Evolutionary conservation across 1,140 invertebrate genomes (phyloP), one percentile per base, ranked within the genome.

Genomic region (Anthonomus grandis): DNA sequence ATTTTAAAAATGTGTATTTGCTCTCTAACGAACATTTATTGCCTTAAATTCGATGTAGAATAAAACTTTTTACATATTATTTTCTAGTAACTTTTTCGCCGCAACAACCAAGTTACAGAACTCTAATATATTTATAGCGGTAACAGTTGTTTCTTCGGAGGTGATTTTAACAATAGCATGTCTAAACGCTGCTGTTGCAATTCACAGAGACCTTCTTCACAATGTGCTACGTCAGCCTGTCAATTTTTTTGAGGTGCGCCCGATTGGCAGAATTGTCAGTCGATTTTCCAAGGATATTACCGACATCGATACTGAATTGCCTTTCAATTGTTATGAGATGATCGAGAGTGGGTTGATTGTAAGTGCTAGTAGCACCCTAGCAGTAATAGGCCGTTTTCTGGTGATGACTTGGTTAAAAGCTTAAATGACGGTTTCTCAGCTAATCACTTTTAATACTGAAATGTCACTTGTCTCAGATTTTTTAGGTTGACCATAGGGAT

Each of bases 171-270:
- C 80, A 67, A 70, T 81, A 64, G 84, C 84, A 66, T 77, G 81
- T 37, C 59, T 89, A 60, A 74, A 77, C 62, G 85, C 85, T 57
- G 81, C 83, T 52, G 64, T 66, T 59, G 64, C 66, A 65, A 74
- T 89, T 62, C 87, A 89, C 72, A 66, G 72, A 25, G 55, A 54
- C 41, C 75, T 90, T 47, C 79, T 92, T 46, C 65, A 70, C 45
- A 80, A 79, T 65, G 72, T 88, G 63, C 66, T 91, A 63, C 77
- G 74, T 51, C 81, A 80, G 63, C 83, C 87, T 18, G 82, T 86
- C 74, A 74, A 73, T 45, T 91, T 91, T 79, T 91, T 91, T 75
- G 87, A 90, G 74, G 78, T 75, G 37, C 86, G 84, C 62, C 88
- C 89, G 4, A 72, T 77, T 55, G 89, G 87, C 61, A 78, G 87